phyloP scores from a whole-genome alignment of 2,113 vertebrate species.

The Kryptolebias marmoratus region DNA sequence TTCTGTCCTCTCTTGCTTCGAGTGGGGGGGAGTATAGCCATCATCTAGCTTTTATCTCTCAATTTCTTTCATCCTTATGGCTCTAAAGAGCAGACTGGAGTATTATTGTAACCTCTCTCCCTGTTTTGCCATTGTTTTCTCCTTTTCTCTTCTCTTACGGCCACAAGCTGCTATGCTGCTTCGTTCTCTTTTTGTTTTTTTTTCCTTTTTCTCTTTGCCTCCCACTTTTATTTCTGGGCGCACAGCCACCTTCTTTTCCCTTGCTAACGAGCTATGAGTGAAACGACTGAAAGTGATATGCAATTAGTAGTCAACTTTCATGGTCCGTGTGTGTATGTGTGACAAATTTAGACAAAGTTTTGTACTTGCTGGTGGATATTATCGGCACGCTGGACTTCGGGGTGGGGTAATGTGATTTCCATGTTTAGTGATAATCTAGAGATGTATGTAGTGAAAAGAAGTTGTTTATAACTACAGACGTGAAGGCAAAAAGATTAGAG shows the following conservation, averaged over 20 bases:
- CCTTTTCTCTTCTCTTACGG: constrained; percentile 4
- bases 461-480: not conserved
- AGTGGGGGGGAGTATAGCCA: constrained; percentile 17
- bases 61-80: constrained; percentile 12
- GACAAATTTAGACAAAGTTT: constrained; percentile 18
- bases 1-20: constrained; percentile 17
- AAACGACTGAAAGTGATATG: constrained; percentile 69
- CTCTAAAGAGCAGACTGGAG: constrained; percentile 12
- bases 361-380: not conserved
- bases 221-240: constrained; percentile 53
- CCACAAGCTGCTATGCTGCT: constrained; percentile 16
- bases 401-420: constrained; percentile 45
- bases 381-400: not conserved
- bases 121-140: constrained; percentile 25
- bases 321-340: constrained; percentile 14
- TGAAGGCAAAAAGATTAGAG: not conserved
- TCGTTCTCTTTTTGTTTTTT: not conserved
- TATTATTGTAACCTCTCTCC: constrained; percentile 27
- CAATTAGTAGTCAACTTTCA: constrained; percentile 61
- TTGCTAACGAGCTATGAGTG: constrained; percentile 63
- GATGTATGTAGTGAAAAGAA: not conserved
- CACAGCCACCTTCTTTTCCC: constrained; percentile 59
- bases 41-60: constrained; percentile 32
- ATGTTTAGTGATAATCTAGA: constrained; percentile 22
- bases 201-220: constrained; percentile 8